phyloP scores from a whole-genome alignment of 2,113 vertebrate genomes.

The Cettia cetti region DNA sequence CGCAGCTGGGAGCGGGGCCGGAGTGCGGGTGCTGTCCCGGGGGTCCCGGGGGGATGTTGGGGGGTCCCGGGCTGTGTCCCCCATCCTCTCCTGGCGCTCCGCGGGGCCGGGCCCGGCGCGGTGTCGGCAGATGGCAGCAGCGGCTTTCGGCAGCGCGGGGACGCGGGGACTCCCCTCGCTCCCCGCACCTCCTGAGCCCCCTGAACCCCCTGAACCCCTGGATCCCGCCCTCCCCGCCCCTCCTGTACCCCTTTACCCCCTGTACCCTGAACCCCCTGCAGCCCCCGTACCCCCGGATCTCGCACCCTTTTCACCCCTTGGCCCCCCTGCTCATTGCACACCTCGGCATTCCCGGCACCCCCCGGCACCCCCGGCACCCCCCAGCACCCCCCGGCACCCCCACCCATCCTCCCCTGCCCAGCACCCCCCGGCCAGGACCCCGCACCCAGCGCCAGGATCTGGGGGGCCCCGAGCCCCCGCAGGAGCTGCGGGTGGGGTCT shows the following conservation, averaged over 20 bases:
- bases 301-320: too few species aligned
- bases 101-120: background rate
- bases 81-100: background rate
- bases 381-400: too few species aligned
- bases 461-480: too few species aligned
- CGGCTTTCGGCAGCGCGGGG: background rate
- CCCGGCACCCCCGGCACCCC: too few species aligned
- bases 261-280: background rate
- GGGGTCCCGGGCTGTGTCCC: background rate
- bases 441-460: background rate
- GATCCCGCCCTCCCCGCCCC: too few species aligned
- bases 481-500: background rate
- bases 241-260: too few species aligned
- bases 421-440: background rate
- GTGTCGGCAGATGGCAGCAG: slow-evolving; percentile 26
- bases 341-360: background rate
- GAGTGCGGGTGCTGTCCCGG: background rate
- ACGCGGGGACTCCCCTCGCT: background rate
- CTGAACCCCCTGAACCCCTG: background rate
- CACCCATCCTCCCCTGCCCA: background rate
- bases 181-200: background rate
- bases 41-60: too few species aligned
- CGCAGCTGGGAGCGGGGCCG: fast-evolving
- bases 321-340: background rate
- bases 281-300: too few species aligned